Evolutionary conservation across 2,888 invertebrate species (phyloP).

Genomic region (Gymnocheta viridis): DNA sequence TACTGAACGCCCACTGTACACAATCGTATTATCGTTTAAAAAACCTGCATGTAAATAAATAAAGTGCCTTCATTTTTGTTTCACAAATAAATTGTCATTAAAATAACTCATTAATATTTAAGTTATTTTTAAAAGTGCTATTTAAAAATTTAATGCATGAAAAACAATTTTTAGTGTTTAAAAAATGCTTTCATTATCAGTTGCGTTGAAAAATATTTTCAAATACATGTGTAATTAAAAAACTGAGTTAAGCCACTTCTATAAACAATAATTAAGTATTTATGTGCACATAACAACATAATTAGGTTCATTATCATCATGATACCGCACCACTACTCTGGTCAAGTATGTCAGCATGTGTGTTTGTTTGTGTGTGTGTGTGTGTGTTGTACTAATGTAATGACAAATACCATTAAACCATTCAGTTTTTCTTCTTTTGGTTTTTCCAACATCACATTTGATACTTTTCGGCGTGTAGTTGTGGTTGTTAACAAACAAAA

Average conservation of each 20-base stretch:
- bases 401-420: slow-evolving; percentile 40
- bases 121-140: not conserved
- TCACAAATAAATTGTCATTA: too few species aligned
- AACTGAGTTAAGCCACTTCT: slow-evolving; percentile 1
- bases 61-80: too few species aligned
- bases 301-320: slow-evolving; percentile 26
- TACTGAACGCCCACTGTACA: too few species aligned
- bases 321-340: not conserved
- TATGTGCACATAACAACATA: not conserved
- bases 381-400: slow-evolving; percentile 21
- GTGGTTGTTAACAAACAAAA: slow-evolving; percentile 37
- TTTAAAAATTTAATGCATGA: not conserved
- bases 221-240: slow-evolving; percentile 11
- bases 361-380: too few species aligned
- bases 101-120: not conserved
- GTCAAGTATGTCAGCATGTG: not conserved
- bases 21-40: too few species aligned
- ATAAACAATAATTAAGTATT: slow-evolving; percentile 16
- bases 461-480: slow-evolving; percentile 23
- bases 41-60: too few species aligned
- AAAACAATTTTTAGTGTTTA: not conserved
- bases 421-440: slow-evolving; percentile 26
- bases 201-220: not conserved
- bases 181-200: not conserved
- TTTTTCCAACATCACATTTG: slow-evolving; percentile 21